phyloP scores from a whole-genome alignment of 2,888 invertebrate species.

The Lissonota sp. region DNA sequence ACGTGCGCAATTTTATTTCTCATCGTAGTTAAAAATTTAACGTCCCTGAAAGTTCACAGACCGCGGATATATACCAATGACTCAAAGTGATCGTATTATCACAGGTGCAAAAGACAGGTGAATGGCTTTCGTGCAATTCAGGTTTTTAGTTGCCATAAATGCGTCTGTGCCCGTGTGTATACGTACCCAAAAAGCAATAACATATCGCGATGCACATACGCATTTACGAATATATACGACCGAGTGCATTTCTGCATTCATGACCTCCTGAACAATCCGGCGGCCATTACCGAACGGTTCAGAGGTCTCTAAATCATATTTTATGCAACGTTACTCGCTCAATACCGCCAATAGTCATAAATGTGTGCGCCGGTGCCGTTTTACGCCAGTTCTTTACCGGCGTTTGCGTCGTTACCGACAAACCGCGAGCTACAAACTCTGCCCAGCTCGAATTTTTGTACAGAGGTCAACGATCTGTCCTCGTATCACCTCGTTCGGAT shows the following conservation, averaged over 20 bases:
- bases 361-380: conserved; percentile 64
- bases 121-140: conserved; percentile 15
- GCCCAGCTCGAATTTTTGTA: too few relatives aligned
- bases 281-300: conserved; percentile 67
- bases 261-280: conserved; percentile 59
- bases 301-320: conserved; percentile 77
- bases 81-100: conserved; percentile 61
- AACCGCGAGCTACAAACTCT: too few relatives aligned
- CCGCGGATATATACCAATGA: conserved; percentile 4
- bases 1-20: too few relatives aligned
- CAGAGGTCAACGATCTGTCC: too few relatives aligned
- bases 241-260: conserved; percentile 46
- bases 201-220: conserved; percentile 30
- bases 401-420: not conserved
- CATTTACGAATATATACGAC: conserved; percentile 41
- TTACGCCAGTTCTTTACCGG: conserved; percentile 39
- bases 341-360: conserved; percentile 74
- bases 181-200: conserved; percentile 6
- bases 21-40: too few relatives aligned
- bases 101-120: conserved; percentile 66
- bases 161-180: conserved; percentile 14
- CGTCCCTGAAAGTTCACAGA: too few relatives aligned
- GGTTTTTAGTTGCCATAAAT: conserved; percentile 28
- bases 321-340: conserved; percentile 74
- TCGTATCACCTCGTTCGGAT: too few relatives aligned